Base-by-base conservation (phyloP, 2,113 vertebrate species). In the Struthidea cinerea region DNA sequence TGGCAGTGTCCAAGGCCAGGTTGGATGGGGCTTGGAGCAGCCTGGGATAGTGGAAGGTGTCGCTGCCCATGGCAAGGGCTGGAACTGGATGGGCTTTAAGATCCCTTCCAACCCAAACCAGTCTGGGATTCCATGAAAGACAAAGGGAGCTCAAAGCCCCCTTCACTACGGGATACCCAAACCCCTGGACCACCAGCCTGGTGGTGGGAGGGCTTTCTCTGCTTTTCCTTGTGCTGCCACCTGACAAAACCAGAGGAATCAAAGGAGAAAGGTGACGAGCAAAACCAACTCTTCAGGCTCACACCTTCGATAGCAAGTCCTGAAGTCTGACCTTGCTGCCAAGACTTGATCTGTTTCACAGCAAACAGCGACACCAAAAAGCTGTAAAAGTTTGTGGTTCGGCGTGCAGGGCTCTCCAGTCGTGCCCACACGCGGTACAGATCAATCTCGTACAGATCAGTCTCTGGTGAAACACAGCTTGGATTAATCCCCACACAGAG, bases 1-100 rank as follows among this genome's bases (percentile, higher is more conserved):
- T 55, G 63, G 70, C 2, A 56, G 10, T 42, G 56, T 14, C 63
- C 47, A 2, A 33, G 55, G 21, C 11, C 30, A 55, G 47, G 47
- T 0, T 69, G 63, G 50, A 50, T 0, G 0, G 26, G 8, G 6
- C 24, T 71, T 64, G 67, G 39, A 53, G 24, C 39, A 27, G 0
- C 21, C 41, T 83, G 87, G n/a, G n/a, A 5, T 4, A 3, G 21
- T 23, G 41, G 4, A 3, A 76, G 6, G 2, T 35, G 47, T 26
- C 56, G 24, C 33, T n/a, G 39, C 8, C 37, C 22, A 3, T 20
- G 44, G 12, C 42, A 65, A 12, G 7, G 19, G 7, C 0, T n/a
- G 53, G 46, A 4, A 47, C 6, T 18, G 26, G 17, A 2, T 16
- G 32, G 9, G 2, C 8, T 35, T 42, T 35, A 32, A 41, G 11